A percentile compares a stretch with the other conserved stretches of the same genome.
Evolutionary conservation across 2,888 invertebrate species (phyloP).

Genomic region (Lasioglossum vierecki): DNA sequence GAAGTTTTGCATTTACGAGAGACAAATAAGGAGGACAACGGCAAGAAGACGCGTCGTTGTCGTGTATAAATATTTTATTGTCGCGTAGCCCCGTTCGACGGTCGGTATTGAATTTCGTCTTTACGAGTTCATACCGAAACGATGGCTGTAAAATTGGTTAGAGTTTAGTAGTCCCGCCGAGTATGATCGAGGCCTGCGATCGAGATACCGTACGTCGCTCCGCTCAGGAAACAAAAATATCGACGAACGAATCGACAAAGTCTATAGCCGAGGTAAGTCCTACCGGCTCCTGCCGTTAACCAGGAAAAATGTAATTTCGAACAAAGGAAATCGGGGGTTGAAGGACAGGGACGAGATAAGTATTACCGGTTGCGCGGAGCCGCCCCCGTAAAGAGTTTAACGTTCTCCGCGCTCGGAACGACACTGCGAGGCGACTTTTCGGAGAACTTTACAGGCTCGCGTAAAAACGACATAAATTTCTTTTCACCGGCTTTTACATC

Average conservation of each 20-base stretch:
- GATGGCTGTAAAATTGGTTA: constrained; percentile 25
- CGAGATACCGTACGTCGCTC: not conserved
- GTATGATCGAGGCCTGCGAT: not conserved
- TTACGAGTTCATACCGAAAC: constrained; percentile 32
- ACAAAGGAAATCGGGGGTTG: constrained; percentile 11
- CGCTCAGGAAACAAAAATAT: constrained; percentile 19
- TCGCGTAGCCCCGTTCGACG: not conserved
- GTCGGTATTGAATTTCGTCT: constrained; percentile 38
- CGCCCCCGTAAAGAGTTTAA: constrained; percentile 45
- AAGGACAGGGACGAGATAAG: constrained; percentile 32
- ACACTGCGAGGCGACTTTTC: constrained; percentile 17
- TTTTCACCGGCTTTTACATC: not conserved
- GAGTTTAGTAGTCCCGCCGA: constrained; percentile 28
- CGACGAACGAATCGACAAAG: not conserved
- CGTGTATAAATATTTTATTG: constrained; percentile 45
- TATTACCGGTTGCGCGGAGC: constrained; percentile 38
- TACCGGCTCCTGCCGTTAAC: constrained; percentile 17
- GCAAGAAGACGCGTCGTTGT: not conserved
- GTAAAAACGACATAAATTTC: constrained; percentile 26
- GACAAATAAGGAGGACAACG: not conserved
- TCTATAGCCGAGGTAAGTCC: not conserved
- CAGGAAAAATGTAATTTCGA: constrained; percentile 36
- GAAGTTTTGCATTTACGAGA: constrained; percentile 7
- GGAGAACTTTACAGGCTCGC: not conserved
- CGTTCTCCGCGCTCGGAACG: not conserved